A percentile compares a stretch with the other conserved stretches of the same genome.
Evolutionary conservation across 2,888 invertebrate genomes (phyloP).

Genomic region (Dioctria linearis): DNA sequence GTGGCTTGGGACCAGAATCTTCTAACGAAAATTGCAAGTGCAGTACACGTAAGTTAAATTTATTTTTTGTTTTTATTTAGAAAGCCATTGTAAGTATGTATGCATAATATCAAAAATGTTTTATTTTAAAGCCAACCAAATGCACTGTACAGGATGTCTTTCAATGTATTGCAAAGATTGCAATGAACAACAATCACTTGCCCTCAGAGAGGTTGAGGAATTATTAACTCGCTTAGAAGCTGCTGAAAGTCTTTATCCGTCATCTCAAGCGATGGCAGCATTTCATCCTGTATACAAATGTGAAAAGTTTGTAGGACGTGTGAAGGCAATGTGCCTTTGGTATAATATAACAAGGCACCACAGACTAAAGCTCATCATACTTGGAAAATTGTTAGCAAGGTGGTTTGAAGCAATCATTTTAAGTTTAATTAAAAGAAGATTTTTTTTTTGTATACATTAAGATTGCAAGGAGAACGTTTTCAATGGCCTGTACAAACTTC

Average conservation of each 20-base stretch:
- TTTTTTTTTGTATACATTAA: conserved; percentile 52
- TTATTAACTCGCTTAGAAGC: conserved; percentile 82
- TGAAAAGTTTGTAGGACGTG: conserved; percentile 68
- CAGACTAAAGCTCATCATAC: conserved; percentile 83
- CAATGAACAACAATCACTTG: conserved; percentile 80
- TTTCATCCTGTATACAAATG: conserved; percentile 77
- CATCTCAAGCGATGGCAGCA: conserved; percentile 82
- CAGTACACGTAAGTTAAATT: conserved; percentile 65
- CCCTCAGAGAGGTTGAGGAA: conserved; percentile 81
- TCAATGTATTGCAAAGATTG: conserved; percentile 82
- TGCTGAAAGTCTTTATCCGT: conserved; percentile 88
- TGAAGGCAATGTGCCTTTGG: conserved; percentile 90
- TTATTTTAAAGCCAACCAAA: not conserved
- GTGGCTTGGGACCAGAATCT: conserved; percentile 66
- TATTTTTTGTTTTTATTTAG: not conserved
- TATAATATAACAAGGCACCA: conserved; percentile 91
- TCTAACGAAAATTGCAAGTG: conserved; percentile 60
- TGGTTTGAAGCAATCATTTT: conserved; percentile 53
- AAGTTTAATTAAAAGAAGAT: not conserved
- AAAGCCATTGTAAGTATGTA: not conserved
- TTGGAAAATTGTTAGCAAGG: conserved; percentile 77
- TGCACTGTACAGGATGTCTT: conserved; percentile 77
- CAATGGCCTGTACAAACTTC: conserved; percentile 70
- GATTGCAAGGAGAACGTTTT: conserved; percentile 69
- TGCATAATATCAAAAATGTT: conserved; percentile 1